These are phyloP conservation scores for Alca torda DNA, from an alignment of 2,797 vertebrate species.

Conservation along the genomic window DNA sequence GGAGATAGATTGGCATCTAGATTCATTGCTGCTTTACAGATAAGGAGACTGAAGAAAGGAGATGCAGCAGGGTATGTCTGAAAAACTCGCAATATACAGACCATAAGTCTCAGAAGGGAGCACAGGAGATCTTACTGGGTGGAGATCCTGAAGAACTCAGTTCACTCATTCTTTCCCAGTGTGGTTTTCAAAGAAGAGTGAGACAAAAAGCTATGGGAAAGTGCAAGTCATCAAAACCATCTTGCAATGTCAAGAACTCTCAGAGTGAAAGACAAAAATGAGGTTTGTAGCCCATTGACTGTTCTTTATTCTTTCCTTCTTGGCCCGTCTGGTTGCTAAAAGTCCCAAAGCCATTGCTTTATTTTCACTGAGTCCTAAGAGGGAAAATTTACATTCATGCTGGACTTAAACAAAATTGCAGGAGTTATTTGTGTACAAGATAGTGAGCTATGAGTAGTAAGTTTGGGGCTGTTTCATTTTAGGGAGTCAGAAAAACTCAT, in stretches of 20 bases:
- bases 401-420: neutral
- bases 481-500: neutral
- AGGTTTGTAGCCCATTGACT: neutral
- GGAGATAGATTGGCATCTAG: neutral
- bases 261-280: neutral
- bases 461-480: neutral
- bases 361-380: neutral
- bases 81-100: neutral
- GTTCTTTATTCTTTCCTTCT: neutral
- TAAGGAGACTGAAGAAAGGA: neutral
- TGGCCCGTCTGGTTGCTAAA: neutral
- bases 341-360: neutral
- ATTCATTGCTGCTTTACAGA: neutral
- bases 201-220: neutral
- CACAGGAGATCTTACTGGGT: neutral
- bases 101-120: neutral
- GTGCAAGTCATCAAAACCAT: neutral
- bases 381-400: neutral
- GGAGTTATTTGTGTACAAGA: neutral
- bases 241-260: neutral
- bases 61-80: neutral
- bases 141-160: neutral
- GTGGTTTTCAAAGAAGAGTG: neutral
- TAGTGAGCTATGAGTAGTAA: neutral
- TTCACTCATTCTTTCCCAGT: neutral